Percentiles rank a stretch among this genome's conserved stretches.
Conservation (phyloP, 2,888 invertebrate species). For the Microctonus hyperodae region DNA sequence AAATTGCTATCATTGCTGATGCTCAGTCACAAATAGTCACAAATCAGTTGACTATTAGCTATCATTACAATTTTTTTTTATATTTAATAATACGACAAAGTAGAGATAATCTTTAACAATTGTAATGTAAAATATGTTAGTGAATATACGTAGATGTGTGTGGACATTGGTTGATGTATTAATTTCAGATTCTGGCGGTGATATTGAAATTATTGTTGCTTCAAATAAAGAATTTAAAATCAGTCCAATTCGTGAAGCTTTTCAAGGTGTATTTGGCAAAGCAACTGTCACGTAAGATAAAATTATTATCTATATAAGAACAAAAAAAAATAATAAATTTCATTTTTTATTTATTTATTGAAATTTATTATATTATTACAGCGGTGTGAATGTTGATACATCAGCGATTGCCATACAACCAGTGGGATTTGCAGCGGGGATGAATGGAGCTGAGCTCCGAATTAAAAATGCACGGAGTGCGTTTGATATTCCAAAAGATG, state of each 20-base stretch:
- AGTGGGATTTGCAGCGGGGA: constrained; percentile 79
- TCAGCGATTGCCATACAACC: constrained; percentile 76
- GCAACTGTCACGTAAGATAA: constrained; percentile 76
- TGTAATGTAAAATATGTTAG: constrained; percentile 35
- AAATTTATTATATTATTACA: constrained; percentile 47
- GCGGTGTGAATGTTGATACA: constrained; percentile 70
- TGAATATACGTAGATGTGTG: constrained; percentile 42
- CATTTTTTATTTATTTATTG: not conserved
- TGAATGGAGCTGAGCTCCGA: constrained; percentile 77
- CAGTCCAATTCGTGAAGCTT: constrained; percentile 79
- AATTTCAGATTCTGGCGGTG: constrained; percentile 79
- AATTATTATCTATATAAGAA: no score
- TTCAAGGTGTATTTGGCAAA: constrained; percentile 80
- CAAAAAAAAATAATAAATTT: not conserved
- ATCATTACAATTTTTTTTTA: not conserved
- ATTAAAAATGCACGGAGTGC: constrained; percentile 70
- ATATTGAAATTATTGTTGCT: constrained; percentile 77
- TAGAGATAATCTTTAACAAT: not conserved
- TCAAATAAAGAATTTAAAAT: constrained; percentile 81
- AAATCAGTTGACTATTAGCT: not conserved
- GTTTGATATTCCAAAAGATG: constrained; percentile 68
- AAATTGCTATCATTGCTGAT: constrained; percentile 14
- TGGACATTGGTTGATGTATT: constrained; percentile 44
- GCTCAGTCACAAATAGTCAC: not conserved
- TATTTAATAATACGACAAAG: not conserved